Base-by-base conservation (phyloP, 2,888 invertebrate species). In the Thymelicus acteon region DNA sequence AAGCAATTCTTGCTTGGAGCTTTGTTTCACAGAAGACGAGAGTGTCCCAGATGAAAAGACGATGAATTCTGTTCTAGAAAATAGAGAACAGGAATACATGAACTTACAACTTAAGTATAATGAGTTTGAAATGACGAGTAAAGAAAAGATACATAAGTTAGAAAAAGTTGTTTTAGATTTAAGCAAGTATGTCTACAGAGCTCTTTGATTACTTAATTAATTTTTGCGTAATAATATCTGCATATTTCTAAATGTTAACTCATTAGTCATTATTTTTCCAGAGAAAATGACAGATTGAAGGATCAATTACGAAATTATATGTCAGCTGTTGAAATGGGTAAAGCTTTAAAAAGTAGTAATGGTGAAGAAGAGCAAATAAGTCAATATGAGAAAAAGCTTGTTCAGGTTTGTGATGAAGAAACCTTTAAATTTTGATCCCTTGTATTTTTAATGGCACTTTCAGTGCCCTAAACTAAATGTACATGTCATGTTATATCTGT, bases 271-370 rank as follows among this genome's bases (percentile, higher is more conserved):
- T 65, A 10, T 13, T 72, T 75, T 87, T 89, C 72, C 81, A 97
- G 97, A 82, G 98, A 98, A 89, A 98, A 98, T 89, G 97, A 97
- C 75, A 92, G 96, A 75, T 90, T 98, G 77, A 97, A 97, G 82
- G 97, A 97, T 78, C 98, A 98, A 84, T 86, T 98, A 72, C 95
- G 96, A 78, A 97, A 97, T 81, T 98, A 98, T 86, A 96, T 98
- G 77, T 96, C 96, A 67, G 98, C 98, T n/a, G 97, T 98, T 52
- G 97, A 97, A 92, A 95, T 97, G 73, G 97, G 98, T 37, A 97
- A 97, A 90, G 95, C 97, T 94, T 90, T 98, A 78, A 95, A 96
- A 82, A 93, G 92, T 76, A 95, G 95, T 76, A 92, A 92, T 37
- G 84, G 85, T 73, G 87, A 90, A 57, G 95, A 94, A 75, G 95